Percentiles rank a stretch among this genome's conserved stretches.
Conservation (phyloP, 2,888 invertebrate genomes). For the Ectobius pallidus region DNA sequence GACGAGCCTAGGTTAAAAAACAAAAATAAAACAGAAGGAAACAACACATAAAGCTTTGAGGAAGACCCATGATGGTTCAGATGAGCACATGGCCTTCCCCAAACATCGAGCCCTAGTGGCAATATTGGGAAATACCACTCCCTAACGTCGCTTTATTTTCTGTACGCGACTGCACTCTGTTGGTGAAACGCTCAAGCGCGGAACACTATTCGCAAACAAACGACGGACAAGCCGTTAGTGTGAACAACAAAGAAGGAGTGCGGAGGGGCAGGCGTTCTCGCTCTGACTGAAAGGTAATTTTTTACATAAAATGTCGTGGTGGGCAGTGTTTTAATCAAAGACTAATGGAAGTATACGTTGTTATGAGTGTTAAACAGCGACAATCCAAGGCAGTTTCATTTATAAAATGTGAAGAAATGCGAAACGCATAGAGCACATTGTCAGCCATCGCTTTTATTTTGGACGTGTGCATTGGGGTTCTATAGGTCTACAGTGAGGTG, state of each 20-base stretch:
- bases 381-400: conserved; percentile 35
- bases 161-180: conserved; percentile 39
- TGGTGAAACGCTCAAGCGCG: conserved; percentile 21
- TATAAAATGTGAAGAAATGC: conserved; percentile 18
- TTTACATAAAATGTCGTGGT: background rate
- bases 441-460: conserved; percentile 2
- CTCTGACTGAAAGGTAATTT: conserved; percentile 32
- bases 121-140: conserved; percentile 6
- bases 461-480: background rate
- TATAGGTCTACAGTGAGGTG: background rate
- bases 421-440: conserved; percentile 20
- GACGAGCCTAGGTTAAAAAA: too few relatives aligned
- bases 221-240: conserved; percentile 36
- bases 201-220: conserved; percentile 40
- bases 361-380: background rate
- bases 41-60: too few relatives aligned
- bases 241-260: conserved; percentile 41
- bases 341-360: background rate
- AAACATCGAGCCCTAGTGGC: conserved; percentile 10
- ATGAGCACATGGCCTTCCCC: conserved; percentile 11
- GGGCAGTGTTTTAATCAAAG: background rate
- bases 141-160: conserved; percentile 9
- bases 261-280: conserved; percentile 33
- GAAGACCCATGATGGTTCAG: background rate
- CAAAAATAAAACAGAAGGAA: too few relatives aligned